These are phyloP conservation scores for Boloria euphrosyne DNA, from an alignment of 2,888 invertebrate genomes.

Conservation along the genomic window DNA sequence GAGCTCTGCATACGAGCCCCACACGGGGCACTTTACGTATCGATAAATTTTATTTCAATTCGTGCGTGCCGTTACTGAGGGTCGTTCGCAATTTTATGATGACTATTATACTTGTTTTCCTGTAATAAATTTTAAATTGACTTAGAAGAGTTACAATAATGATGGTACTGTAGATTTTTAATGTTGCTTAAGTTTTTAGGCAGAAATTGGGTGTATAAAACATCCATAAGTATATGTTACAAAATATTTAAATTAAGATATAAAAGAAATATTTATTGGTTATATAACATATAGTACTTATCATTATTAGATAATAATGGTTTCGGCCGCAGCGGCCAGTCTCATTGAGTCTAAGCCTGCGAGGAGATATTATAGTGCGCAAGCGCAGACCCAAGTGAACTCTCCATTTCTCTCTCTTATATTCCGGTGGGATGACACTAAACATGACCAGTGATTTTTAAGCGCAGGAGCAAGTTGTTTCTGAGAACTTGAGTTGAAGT, in stretches of 20 bases:
- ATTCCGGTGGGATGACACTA: no score
- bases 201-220: not conserved
- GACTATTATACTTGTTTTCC: slow-evolving; percentile 45
- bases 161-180: slow-evolving; percentile 36
- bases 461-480: no score
- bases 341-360: no score
- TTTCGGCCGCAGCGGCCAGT: no score
- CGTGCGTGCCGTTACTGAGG: slow-evolving; percentile 48
- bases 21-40: slow-evolving; percentile 50
- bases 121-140: slow-evolving; percentile 46
- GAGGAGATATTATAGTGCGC: no score
- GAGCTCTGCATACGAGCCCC: slow-evolving; percentile 45
- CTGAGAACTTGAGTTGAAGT: no score
- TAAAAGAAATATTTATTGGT: slow-evolving; percentile 3
- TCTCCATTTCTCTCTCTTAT: no score
- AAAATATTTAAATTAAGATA: slow-evolving; percentile 9
- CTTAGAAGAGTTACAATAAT: slow-evolving; percentile 38
- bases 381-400: no score
- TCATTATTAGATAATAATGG: no score
- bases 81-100: slow-evolving; percentile 43
- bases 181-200: slow-evolving; percentile 28
- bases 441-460: no score
- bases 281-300: slow-evolving; percentile 1
- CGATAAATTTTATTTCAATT: slow-evolving; percentile 60
- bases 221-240: not conserved